Base-by-base conservation (phyloP, 2,888 invertebrate genomes). In the Drosophila lutescens region DNA sequence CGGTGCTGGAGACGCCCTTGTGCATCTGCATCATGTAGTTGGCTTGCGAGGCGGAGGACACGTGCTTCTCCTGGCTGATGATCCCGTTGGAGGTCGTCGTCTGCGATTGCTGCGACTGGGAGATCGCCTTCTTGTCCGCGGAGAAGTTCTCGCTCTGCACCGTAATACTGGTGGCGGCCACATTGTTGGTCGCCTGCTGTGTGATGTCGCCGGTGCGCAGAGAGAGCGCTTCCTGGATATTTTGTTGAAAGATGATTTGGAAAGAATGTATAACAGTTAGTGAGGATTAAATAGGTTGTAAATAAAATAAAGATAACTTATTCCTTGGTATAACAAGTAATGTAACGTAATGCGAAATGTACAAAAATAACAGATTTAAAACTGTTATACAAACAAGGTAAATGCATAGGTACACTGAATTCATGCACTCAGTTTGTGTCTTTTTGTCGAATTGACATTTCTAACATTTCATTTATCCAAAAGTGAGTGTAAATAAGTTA, bases 81-180 rank as follows among this genome's bases (percentile, higher is more conserved):
- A 96, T 95, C 30, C 96, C 96, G 68, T 95, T 95, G 20, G 96
- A 94, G 4, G 96, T 96, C 83, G 96, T 95, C 2, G 96, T 96
- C 79, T 91, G 96, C 46, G 96, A 94, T 79, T 97, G 96, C 88
- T 97, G 96, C 76, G 94, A 94, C 73, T 96, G 95, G 57, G 95
- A 94, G 91, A 95, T 95, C 38, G 93, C 93, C 83, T 94, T 94
- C 59, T 97, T 96, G 93, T 97, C 97, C 12, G 96, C 95, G 85
- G 96, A 97, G 92, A 97, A 97, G 43, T 95, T 95, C 88, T 97
- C 97, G 54, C 97, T 96, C 79, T 96, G 96, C 61, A 98, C 93
- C 92, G 96, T 96, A 93, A 97, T 96, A 90, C 96, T 96, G 44
- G 96, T 95, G 49, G 97, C 96, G 62, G 96, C 95, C 93, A 97